phyloP scores from a whole-genome alignment of 2,888 invertebrate species.

The Drosophila quasianomalipes region DNA sequence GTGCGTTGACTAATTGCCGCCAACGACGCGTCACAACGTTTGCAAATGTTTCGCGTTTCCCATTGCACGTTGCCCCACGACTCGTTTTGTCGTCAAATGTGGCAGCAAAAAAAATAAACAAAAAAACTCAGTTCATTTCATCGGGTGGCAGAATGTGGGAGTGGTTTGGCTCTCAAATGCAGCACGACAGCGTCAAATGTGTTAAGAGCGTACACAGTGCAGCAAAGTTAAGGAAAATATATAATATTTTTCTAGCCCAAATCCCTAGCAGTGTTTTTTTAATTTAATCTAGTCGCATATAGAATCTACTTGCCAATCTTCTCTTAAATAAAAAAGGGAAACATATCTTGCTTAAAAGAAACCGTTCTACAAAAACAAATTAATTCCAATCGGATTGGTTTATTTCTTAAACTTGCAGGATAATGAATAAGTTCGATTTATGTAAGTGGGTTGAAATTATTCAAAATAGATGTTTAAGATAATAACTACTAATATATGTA shows the following conservation, averaged over 20 bases:
- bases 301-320: not conserved
- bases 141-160: constrained; percentile 16
- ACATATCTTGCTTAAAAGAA: not conserved
- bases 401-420: not conserved
- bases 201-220: constrained; percentile 30
- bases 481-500: not conserved
- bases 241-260: not conserved
- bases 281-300: not conserved
- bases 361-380: not conserved
- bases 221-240: not conserved
- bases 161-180: constrained; percentile 26
- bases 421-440: not conserved
- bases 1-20: constrained; percentile 55
- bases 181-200: constrained; percentile 15
- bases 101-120: constrained; percentile 6
- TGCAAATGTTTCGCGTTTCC: constrained; percentile 23
- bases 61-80: constrained; percentile 27
- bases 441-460: not conserved
- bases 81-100: not conserved
- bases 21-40: constrained; percentile 45
- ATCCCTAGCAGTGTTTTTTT: not conserved
- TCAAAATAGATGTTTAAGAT: not conserved
- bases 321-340: not conserved
- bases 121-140: constrained; percentile 37
- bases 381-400: not conserved